Evolutionary conservation across 2,113 vertebrate genomes (phyloP), one percentile per base, ranked within the genome.

Genomic region (Pygoscelis antarcticus): DNA sequence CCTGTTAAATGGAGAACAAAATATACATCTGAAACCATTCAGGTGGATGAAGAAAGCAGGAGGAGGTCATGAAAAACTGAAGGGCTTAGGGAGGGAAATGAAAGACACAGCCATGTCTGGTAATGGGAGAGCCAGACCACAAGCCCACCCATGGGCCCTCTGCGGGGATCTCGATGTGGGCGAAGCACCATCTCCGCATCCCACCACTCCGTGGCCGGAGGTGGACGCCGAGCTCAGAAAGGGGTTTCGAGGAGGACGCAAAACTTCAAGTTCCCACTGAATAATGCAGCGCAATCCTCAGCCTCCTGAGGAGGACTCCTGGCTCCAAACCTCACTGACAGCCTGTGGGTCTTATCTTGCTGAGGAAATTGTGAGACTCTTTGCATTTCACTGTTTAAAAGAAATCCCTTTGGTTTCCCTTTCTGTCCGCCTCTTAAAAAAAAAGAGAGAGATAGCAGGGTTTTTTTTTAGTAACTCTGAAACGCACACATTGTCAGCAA

Each of bases 1-100:
- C 87, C 86, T 68, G 96, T 74, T 72, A 86, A 58, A 81, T n/a
- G 60, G n/a, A 91, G 68, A 87, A 80, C 71, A 94, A 65, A 90
- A 62, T 40, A 93, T 55, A 62, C 81, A n/a, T 21, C 93, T 95
- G 81, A 80, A 93, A 89, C 51, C 25, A 9, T 71, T 89, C 87
- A 40, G 85, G 86, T 60, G 46, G 75, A 82, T 77, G 62, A 65
- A 76, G 80, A 76, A 58, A 79, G 46, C 42, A 84, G 15, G 3
- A 66, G 70, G 68, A 83, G 25, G 17, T 70, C 40, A 94, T 71
- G 74, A 60, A 82, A 95, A 96, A 95, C 89, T 75, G 36, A 93
- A 55, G 92, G 79, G 10, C 16, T 93, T 65, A 23, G 76, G 65
- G 82, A 83, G 15, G 26, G 32, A 91, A 46, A 36, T 6, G 54